Base-by-base conservation (phyloP, 2,888 invertebrate species). In the Adineta ricciae region DNA sequence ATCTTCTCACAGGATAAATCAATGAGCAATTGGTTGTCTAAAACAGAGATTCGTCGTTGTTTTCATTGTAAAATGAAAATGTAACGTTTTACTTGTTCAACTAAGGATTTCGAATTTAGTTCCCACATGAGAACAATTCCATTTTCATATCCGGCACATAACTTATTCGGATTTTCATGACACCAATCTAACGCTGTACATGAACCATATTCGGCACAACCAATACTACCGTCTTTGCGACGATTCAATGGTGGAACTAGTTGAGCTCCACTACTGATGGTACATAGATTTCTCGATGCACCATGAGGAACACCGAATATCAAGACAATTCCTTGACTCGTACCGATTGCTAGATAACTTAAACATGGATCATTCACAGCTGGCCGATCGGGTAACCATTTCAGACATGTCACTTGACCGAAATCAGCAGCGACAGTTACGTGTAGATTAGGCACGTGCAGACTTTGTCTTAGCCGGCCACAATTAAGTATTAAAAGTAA, bases 101-200 rank as follows among this genome's bases (percentile, higher is more conserved):
- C 78, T 11, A 78, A n/a, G 38, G 78, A 78, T 78, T 78, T 78
- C 14, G 78, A 38, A 78, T 78, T 78, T 24, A 78, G 41, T 78
- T 78, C 78, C 78, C 78, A 78, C 78, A 78, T 78, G 24, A 78
- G 78, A 41, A 78, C 78, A 78, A 78, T 78, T 9, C 78, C 78
- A 78, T 78, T 78, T 78, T 78, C 78, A 78, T 78, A 78, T 3
- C 78, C 78, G 2, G 78, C 78, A 78, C 78, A 78, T 78, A 78
- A 78, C 41, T 78, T 78, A 78, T 78, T 78, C 41, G 78, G 78
- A 78, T 78, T 78, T 41, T 78, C 78, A 41, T 78, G 78, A 78
- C 78, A 78, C 78, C 78, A 78, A 78, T 78, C 78, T n/a, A 78
- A 41, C 41, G 78, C 78, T 41, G 78, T 78, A 78, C 78, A 78